Evolutionary conservation across 2,797 vertebrate genomes (phyloP).

Genomic region (Bradypodion pumilum): DNA sequence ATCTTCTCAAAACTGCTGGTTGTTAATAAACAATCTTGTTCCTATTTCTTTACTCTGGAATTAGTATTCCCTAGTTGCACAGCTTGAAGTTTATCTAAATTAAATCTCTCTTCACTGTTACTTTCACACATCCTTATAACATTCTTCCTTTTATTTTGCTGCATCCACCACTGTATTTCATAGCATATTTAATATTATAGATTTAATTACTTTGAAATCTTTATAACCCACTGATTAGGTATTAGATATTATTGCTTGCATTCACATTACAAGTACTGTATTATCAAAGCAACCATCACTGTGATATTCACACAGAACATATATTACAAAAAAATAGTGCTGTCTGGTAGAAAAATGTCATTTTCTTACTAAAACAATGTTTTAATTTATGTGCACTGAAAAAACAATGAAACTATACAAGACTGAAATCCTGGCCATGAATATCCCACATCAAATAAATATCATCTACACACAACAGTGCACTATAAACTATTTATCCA

Average conservation of each 20-base stretch:
- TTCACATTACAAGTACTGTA: not conserved
- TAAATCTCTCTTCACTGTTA: slow-evolving; percentile 67
- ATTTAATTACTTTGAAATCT: slow-evolving; percentile 56
- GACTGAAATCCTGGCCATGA: not conserved
- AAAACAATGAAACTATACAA: not conserved
- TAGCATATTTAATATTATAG: slow-evolving; percentile 53
- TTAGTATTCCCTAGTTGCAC: slow-evolving; percentile 61
- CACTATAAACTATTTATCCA: not conserved
- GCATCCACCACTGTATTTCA: slow-evolving; percentile 37
- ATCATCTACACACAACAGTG: not conserved
- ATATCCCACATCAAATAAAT: not conserved
- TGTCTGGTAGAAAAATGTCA: not conserved
- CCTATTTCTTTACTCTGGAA: slow-evolving; percentile 56
- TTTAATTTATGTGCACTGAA: not conserved
- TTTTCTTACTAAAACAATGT: not conserved
- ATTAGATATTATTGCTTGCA: not conserved
- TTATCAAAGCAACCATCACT: not conserved
- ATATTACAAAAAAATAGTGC: not conserved
- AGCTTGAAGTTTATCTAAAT: slow-evolving; percentile 70
- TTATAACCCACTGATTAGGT: slow-evolving; percentile 37
- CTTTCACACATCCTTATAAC: slow-evolving; percentile 58
- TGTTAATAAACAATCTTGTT: slow-evolving; percentile 37
- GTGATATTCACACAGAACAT: not conserved
- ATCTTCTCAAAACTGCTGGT: slow-evolving; percentile 45
- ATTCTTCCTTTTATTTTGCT: slow-evolving; percentile 34